Evolutionary conservation across 2,888 invertebrate genomes (phyloP), one percentile per base, ranked within the genome.

Genomic region (Pycnomerus fuliginosus): DNA sequence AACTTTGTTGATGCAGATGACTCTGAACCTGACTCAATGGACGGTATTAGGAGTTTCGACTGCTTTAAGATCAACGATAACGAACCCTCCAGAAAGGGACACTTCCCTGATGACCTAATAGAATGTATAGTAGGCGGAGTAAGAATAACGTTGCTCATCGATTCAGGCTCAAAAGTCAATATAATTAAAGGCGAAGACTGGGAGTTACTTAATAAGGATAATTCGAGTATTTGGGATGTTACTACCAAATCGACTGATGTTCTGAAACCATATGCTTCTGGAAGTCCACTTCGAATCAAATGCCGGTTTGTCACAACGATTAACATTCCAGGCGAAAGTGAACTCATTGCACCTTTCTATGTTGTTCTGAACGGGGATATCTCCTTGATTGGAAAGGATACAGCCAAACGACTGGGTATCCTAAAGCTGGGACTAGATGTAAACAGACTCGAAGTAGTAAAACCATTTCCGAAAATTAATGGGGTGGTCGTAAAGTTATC

Each of bases 321-420:
- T 10, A 25, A 10, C 4, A 12, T 25, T 3, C 8, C 4, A 10
- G 10, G 10, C 8, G 25, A 10, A 10, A 3, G 11, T 4, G 10
- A 25, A 10, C 5, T 25, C 4, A 25, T 25, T 25, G 25, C 25
- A 25, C 4, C 25, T 10, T 25, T 25, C 25, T 25, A 25, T 10
- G 25, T 25, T 8, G 11, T 25, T 12, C 10, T 10, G 11, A 12
- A 10, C 4, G 10, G 10, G 3, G 10, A 4, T 12, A 25, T 25
- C 4, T 10, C 25, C 4, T 10, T 25, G 3, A 3, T 25, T 8
- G 25, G 25, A 10, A 25, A 10, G 10, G 10, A 7, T 25, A 25
- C 25, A 10, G 25, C 25, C 4, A 25, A 7, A 10, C 10, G 25
- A 10, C 25, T 25, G 25, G 25, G 25, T 8, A 10, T 25, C 3